These are phyloP conservation scores for Lypha dubia DNA, from an alignment of 2,888 invertebrate genomes.

Conservation along the genomic window DNA sequence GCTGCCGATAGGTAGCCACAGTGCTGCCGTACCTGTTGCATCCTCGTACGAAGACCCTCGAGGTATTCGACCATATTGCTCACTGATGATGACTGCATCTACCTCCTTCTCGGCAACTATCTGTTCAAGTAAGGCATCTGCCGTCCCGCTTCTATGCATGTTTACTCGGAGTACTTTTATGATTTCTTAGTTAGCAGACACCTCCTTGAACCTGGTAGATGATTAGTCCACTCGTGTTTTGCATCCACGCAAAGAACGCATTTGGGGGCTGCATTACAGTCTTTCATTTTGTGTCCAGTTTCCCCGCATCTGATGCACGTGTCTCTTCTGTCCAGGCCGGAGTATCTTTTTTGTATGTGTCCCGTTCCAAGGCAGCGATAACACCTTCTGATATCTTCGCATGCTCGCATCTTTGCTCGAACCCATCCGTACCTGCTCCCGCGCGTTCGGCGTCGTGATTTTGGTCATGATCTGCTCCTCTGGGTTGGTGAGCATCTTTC, in stretches of 20 bases:
- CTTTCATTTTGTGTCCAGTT: neutral
- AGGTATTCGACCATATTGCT: neutral
- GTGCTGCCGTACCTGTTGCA: neutral
- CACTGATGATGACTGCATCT: slow-evolving; percentile 4
- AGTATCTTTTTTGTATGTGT: neutral
- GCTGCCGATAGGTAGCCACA: neutral
- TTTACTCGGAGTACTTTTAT: slow-evolving; percentile 1
- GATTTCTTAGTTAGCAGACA: neutral
- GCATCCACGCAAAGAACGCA: slow-evolving; percentile 7
- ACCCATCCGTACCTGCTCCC: slow-evolving; percentile 8
- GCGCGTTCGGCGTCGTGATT: neutral
- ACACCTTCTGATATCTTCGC: no score
- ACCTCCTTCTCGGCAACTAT: neutral
- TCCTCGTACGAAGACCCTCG: slow-evolving; percentile 1
- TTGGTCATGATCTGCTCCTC: neutral
- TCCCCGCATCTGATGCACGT: neutral
- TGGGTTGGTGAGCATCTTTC: neutral
- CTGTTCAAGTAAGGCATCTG: neutral
- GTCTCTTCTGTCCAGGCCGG: neutral
- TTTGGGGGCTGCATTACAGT: neutral
- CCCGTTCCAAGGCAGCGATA: neutral
- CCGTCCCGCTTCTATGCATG: slow-evolving; percentile 10
- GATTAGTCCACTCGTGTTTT: neutral
- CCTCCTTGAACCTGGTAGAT: neutral
- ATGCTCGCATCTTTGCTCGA: neutral